Conservation (phyloP, 2,888 invertebrate genomes). For the Clunio marinus region DNA sequence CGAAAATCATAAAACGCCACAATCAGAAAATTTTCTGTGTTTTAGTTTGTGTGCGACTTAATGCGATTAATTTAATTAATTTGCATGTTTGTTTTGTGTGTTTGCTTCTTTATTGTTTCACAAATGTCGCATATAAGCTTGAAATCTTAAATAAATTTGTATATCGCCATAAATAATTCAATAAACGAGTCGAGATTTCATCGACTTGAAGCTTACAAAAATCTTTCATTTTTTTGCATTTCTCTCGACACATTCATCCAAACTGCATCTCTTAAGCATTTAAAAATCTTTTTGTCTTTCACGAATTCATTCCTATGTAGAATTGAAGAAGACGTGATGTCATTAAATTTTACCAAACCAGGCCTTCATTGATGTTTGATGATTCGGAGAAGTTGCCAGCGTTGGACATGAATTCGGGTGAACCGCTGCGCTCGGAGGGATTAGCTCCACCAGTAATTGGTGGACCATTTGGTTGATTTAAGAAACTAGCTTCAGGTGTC, state of each 20-base stretch:
- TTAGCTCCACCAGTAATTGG: slow-evolving; percentile 49
- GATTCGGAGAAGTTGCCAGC: slow-evolving; percentile 62
- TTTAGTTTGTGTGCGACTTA: slow-evolving; percentile 27
- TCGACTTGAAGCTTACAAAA: background rate
- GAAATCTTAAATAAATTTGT: slow-evolving; percentile 12
- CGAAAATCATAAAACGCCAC: slow-evolving; percentile 23
- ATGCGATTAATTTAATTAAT: slow-evolving; percentile 36
- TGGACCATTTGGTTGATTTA: slow-evolving; percentile 53
- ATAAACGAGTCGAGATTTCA: background rate
- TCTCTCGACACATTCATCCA: background rate
- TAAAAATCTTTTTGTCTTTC: too few relatives aligned
- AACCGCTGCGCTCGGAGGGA: slow-evolving; percentile 62
- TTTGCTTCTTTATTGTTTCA: background rate
- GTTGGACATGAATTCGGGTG: slow-evolving; percentile 65
- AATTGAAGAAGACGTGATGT: slow-evolving; percentile 28
- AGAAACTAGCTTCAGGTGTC: slow-evolving; percentile 60
- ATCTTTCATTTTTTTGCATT: background rate
- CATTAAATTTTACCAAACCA: slow-evolving; percentile 61
- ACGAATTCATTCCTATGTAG: slow-evolving; percentile 15
- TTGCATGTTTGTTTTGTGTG: slow-evolving; percentile 31
- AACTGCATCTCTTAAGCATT: background rate
- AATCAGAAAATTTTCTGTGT: background rate
- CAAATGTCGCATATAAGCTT: background rate
- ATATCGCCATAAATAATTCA: slow-evolving; percentile 14
- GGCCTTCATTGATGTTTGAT: slow-evolving; percentile 67